These are phyloP conservation scores for Capreolus pygargus DNA, from an alignment of 2,113 vertebrate species.

Conservation along the genomic window DNA sequence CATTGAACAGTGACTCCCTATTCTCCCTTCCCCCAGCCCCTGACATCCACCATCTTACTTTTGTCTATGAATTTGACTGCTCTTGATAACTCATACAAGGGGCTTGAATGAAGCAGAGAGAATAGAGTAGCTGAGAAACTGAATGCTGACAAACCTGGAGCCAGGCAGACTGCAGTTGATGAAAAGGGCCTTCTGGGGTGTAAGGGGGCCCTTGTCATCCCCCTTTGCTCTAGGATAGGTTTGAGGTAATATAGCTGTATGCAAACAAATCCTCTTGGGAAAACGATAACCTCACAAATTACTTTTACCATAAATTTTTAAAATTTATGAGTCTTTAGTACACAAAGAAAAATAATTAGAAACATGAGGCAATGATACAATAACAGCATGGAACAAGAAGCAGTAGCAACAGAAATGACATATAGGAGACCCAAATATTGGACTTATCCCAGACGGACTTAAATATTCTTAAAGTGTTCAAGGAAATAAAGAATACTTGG, in stretches of 20 bases:
- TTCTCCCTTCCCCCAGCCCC: background rate
- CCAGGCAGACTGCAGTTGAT: background rate
- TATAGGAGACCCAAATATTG: background rate
- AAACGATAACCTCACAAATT: background rate
- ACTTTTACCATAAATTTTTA: background rate
- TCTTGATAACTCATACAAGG: background rate
- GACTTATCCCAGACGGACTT: background rate
- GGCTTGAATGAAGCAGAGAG: background rate
- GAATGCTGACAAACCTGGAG: background rate
- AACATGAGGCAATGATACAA: background rate
- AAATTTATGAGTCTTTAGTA: background rate
- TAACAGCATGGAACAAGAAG: background rate
- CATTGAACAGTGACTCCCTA: background rate
- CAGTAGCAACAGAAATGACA: background rate
- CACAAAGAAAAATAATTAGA: background rate
- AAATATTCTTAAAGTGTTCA: background rate
- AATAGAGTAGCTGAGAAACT: background rate
- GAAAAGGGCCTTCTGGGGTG: background rate
- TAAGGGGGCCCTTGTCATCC: background rate
- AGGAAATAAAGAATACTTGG: background rate
- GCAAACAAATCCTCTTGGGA: background rate
- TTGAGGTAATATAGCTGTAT: background rate
- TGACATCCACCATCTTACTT: background rate
- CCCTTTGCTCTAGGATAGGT: background rate
- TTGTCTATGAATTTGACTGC: background rate